Conservation (phyloP, 1,140 invertebrate genomes). For the Leptestheria dahalacensis region DNA sequence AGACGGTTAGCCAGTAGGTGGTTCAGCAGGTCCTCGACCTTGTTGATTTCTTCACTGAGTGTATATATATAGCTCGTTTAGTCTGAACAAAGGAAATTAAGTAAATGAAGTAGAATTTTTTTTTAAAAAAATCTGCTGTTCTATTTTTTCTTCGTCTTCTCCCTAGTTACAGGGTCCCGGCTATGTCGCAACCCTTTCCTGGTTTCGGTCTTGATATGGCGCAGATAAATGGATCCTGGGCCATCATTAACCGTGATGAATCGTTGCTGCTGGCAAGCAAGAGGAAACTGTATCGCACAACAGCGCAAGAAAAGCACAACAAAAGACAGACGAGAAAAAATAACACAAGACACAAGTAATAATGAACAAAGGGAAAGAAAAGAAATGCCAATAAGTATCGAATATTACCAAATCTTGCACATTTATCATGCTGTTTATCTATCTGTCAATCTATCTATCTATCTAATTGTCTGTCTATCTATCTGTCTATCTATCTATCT, state of each 20-base stretch:
- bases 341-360: background rate
- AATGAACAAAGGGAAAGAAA: background rate
- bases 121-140: no score
- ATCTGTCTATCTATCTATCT: no score
- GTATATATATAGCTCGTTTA: no score
- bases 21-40: no score
- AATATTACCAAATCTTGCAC: background rate
- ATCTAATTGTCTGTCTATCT: no score
- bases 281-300: background rate
- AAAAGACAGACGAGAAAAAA: background rate
- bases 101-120: no score
- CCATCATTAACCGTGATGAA: constrained; percentile 15
- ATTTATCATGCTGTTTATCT: constrained; percentile 65
- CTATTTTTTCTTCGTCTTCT: no score
- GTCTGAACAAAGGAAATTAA: no score
- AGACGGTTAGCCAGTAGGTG: no score
- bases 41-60: no score
- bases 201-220: constrained; percentile 11
- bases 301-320: background rate
- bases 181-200: constrained; percentile 13
- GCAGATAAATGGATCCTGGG: constrained; percentile 14
- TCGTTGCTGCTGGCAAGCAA: background rate
- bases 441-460: no score
- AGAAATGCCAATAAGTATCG: background rate
- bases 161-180: no score